Percentiles rank a stretch among this genome's conserved stretches.
These are phyloP conservation scores for Zaprionus kolodkinae DNA, from an alignment of 1,140 invertebrate species.

Conservation along the genomic window DNA sequence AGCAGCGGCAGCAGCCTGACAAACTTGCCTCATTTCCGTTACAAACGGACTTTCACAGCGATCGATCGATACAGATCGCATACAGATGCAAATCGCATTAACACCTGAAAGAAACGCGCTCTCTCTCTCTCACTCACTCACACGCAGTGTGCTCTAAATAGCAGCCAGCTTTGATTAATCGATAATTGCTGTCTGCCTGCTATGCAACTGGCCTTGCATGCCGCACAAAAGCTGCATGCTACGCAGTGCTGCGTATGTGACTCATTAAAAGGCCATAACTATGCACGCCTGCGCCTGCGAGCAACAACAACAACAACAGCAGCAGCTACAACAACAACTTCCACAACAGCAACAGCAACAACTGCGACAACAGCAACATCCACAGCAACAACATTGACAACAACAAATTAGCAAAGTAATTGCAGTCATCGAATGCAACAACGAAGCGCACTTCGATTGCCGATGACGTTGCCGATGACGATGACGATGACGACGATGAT, in stretches of 20 bases:
- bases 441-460: conserved; percentile 33
- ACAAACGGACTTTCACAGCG: conserved; percentile 33
- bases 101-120: neutral
- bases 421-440: conserved; percentile 38
- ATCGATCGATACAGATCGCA: conserved; percentile 5
- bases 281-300: conserved; percentile 11
- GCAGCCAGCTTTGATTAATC: neutral
- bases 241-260: conserved; percentile 1
- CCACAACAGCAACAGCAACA: conserved; percentile 5
- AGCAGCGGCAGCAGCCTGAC: conserved; percentile 16
- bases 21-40: conserved; percentile 71
- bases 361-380: conserved; percentile 24
- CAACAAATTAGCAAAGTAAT: conserved; percentile 53
- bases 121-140: no score
- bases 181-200: neutral
- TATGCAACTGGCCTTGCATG: no score
- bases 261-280: conserved; percentile 39
- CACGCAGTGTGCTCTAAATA: no score
- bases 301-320: conserved; percentile 16
- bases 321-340: conserved; percentile 28
- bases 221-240: no score
- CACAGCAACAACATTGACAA: conserved; percentile 26
- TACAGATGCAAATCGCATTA: conserved; percentile 11
- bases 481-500: neutral
- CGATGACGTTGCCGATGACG: conserved; percentile 23